These are phyloP conservation scores for Pogoniulus pusillus DNA, from an alignment of 2,797 vertebrate genomes.

Conservation along the genomic window DNA sequence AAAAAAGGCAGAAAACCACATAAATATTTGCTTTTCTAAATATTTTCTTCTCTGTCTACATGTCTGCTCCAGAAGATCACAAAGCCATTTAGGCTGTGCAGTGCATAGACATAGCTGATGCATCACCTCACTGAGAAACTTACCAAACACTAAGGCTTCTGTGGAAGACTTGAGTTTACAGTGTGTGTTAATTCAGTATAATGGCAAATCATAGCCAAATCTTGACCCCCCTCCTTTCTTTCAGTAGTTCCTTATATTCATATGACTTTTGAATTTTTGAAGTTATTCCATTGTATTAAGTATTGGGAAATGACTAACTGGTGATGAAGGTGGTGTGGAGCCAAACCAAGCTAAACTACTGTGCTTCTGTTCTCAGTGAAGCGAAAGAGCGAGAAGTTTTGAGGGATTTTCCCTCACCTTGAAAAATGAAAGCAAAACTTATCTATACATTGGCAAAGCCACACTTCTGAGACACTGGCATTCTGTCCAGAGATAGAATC, in stretches of 20 bases:
- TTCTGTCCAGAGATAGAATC: neutral
- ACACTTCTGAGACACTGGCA: neutral
- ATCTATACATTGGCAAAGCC: neutral
- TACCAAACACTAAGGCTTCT: neutral
- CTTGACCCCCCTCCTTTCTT: neutral
- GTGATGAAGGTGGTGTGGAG: neutral
- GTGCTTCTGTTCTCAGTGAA: neutral
- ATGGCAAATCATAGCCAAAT: neutral
- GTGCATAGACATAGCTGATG: neutral
- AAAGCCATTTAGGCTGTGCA: neutral
- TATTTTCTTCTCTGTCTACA: neutral
- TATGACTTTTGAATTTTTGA: neutral
- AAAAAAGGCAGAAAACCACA: neutral
- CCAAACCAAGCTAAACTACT: neutral
- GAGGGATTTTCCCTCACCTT: neutral
- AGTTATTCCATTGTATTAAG: neutral
- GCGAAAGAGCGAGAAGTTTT: neutral
- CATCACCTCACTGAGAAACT: no score
- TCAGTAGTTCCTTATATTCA: neutral
- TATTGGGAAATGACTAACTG: neutral
- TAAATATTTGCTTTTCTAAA: neutral
- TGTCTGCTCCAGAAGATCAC: neutral
- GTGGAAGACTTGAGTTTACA: neutral
- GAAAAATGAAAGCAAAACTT: constrained; percentile 11
- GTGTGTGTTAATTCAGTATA: neutral